Conservation (phyloP, 2,888 invertebrate species). For the Parasteatoda lunata region DNA sequence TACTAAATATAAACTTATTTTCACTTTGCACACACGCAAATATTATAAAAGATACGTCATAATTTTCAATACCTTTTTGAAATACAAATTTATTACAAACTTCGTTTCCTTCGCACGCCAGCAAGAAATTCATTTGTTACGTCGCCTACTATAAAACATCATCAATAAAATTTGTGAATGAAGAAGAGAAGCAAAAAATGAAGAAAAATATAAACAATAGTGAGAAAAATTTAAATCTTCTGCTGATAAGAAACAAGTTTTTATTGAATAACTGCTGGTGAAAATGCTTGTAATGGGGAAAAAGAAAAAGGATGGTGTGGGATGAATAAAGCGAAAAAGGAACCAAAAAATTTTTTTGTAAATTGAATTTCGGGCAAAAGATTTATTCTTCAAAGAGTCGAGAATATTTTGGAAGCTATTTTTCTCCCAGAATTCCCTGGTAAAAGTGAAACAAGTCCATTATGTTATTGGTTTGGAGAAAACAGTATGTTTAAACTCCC, state of each 20-base stretch:
- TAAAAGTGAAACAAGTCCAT: conserved; percentile 29
- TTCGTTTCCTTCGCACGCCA: no score
- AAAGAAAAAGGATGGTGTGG: conserved; percentile 12
- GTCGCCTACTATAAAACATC: not conserved
- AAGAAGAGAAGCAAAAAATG: not conserved
- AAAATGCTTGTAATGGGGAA: not conserved
- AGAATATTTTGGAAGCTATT: conserved; percentile 42
- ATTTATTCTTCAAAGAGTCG: conserved; percentile 59
- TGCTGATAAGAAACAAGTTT: conserved; percentile 24
- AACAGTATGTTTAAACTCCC: no score
- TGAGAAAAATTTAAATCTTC: conserved; percentile 49
- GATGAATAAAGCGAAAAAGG: conserved; percentile 3
- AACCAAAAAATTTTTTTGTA: conserved; percentile 18
- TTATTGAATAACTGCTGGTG: conserved; percentile 40
- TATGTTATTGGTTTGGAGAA: no score
- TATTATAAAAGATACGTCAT: no score
- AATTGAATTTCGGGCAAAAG: conserved; percentile 56
- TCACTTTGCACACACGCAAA: no score
- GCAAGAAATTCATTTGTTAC: no score
- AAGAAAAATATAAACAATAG: not conserved
- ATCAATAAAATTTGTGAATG: conserved; percentile 6
- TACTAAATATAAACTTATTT: no score
- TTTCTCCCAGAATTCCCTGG: not conserved
- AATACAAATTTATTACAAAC: no score
- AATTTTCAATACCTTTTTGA: no score